These are phyloP conservation scores for Cacatua alba DNA, from an alignment of 2,113 vertebrate species.

Conservation along the genomic window DNA sequence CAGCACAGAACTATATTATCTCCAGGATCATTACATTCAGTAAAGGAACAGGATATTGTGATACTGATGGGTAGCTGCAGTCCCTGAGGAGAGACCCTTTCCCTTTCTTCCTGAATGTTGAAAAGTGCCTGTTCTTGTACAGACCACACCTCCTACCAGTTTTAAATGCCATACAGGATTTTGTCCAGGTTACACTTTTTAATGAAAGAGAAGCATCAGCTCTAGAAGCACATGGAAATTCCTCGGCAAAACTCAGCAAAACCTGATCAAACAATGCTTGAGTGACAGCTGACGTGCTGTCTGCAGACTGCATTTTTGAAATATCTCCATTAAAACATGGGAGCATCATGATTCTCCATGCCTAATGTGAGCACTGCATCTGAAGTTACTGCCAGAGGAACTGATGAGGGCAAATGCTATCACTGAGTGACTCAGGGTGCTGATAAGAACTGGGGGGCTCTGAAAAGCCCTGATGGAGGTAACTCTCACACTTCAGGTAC, in stretches of 20 bases:
- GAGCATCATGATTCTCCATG: background rate
- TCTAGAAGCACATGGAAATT: background rate
- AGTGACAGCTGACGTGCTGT: background rate
- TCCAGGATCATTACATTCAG: background rate
- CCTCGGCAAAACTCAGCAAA: background rate
- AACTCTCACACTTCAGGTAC: background rate
- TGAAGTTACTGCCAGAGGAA: background rate
- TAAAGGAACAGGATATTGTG: background rate
- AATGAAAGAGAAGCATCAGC: background rate
- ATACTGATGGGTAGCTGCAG: background rate
- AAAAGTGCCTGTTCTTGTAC: background rate
- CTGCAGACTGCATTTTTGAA: background rate
- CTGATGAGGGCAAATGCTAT: background rate
- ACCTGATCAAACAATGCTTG: background rate
- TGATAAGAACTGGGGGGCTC: background rate
- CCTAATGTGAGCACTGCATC: background rate
- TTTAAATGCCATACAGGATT: background rate
- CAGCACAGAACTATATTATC: background rate
- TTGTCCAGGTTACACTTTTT: background rate
- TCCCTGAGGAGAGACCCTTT: background rate
- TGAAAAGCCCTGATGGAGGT: background rate
- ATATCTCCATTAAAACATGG: background rate
- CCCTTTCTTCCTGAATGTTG: background rate
- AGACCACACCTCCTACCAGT: background rate
- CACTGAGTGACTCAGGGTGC: background rate